Evolutionary conservation across 2,797 vertebrate species (phyloP).

Genomic region (Brotula barbata): DNA sequence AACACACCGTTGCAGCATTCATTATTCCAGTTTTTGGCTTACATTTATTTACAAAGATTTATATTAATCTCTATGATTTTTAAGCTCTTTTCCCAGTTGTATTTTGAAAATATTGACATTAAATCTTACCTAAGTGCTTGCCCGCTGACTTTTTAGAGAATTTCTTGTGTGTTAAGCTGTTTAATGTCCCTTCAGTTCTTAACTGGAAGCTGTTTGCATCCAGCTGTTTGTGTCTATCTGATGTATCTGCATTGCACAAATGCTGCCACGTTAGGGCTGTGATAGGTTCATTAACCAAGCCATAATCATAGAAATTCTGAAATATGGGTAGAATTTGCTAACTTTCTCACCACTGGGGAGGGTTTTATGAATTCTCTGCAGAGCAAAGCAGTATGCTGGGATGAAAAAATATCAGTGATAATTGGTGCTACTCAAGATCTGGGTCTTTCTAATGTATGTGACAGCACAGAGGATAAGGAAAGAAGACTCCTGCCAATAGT

Average conservation of each 20-base stretch:
- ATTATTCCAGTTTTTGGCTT: no score
- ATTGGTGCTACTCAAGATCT: no score
- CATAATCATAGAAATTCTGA: conserved; percentile 58
- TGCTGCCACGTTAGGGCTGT: conserved; percentile 37
- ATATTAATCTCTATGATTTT: no score
- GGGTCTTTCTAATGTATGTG: no score
- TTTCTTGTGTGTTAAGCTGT: conserved; percentile 28
- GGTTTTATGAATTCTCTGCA: conserved; percentile 42
- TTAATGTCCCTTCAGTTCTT: conserved; percentile 37
- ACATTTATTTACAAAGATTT: no score
- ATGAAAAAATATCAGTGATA: no score
- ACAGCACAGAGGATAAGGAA: no score
- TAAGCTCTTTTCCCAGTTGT: no score
- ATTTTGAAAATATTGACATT: conserved; percentile 14
- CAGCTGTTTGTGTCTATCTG: conserved; percentile 32
- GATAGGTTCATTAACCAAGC: conserved; percentile 62
- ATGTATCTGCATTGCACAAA: conserved; percentile 24
- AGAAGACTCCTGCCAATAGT: no score
- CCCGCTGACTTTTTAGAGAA: conserved; percentile 30
- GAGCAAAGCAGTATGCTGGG: conserved; percentile 13
- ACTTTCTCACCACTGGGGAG: conserved; percentile 21
- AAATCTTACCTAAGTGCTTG: conserved; percentile 1
- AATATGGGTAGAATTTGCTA: conserved; percentile 42
- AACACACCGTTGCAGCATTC: no score
- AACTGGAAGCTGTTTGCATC: conserved; percentile 31